A percentile compares a stretch with the other conserved stretches of the same genome.
Conservation (phyloP, 2,797 vertebrate genomes). For the Merluccius polli region DNA sequence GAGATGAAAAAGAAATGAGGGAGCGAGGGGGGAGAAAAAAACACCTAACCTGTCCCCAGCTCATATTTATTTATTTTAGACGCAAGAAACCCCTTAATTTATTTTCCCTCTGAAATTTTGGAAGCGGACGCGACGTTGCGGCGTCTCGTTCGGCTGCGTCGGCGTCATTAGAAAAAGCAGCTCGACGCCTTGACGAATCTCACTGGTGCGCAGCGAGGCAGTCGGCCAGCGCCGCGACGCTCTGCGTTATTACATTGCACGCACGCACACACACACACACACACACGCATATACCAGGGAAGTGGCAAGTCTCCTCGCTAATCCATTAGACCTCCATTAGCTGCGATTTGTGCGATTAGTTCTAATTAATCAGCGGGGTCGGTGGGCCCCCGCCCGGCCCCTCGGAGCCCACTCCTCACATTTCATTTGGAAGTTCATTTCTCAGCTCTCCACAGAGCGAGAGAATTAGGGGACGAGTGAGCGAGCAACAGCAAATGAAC, state of each 20-base stretch:
- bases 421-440: conserved; percentile 66
- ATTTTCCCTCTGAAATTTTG: too few species aligned
- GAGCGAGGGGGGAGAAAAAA: too few species aligned
- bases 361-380: conserved; percentile 71
- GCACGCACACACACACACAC: neutral
- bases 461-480: conserved; percentile 46
- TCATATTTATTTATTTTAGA: neutral
- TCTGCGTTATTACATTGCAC: too few species aligned
- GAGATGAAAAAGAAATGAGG: conserved; percentile 20
- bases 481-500: conserved; percentile 51
- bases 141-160: too few species aligned
- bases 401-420: conserved; percentile 54
- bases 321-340: conserved; percentile 72
- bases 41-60: neutral
- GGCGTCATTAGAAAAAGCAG: too few species aligned
- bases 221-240: too few species aligned
- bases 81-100: neutral
- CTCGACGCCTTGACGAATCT: neutral
- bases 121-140: too few species aligned
- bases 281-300: neutral
- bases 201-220: neutral
- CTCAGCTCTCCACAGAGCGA: conserved; percentile 59
- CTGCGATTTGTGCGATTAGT: conserved; percentile 69
- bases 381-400: conserved; percentile 52
- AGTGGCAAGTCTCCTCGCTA: conserved; percentile 45